These are phyloP conservation scores for Byasa hedistus DNA, from an alignment of 2,888 invertebrate species.

Conservation along the genomic window DNA sequence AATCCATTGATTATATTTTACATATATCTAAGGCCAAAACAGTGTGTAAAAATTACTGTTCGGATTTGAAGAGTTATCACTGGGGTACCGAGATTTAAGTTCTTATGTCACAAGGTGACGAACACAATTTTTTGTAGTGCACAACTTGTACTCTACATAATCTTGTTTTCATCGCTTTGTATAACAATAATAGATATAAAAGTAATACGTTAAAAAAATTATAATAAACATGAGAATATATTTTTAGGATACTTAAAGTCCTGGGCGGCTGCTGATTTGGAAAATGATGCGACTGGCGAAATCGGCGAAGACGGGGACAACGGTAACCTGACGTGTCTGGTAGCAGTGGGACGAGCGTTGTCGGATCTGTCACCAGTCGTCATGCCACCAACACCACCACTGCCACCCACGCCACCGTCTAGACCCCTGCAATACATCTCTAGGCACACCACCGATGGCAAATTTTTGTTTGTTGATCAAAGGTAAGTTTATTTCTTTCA, in stretches of 20 bases:
- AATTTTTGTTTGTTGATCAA: constrained; percentile 95
- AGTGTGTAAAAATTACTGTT: no score
- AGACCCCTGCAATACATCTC: constrained; percentile 88
- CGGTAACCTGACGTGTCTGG: constrained; percentile 90
- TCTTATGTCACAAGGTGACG: no score
- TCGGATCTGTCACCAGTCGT: constrained; percentile 74
- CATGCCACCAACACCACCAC: constrained; percentile 30
- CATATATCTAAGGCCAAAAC: no score
- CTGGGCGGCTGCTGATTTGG: constrained; percentile 90
- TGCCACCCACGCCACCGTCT: constrained; percentile 64
- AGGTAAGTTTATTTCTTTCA: constrained; percentile 77
- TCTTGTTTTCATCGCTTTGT: no score
- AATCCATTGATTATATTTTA: no score
- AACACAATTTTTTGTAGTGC: no score
- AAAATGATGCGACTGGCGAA: constrained; percentile 82
- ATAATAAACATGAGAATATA: no score
- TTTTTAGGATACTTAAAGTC: constrained; percentile 89
- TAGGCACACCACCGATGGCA: constrained; percentile 92
- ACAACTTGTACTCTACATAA: no score
- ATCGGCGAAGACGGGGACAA: constrained; percentile 70
- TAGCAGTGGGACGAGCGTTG: constrained; percentile 90
- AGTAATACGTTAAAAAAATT: no score
- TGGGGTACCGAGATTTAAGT: no score
- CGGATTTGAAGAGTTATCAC: no score
- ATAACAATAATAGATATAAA: no score